Evolutionary conservation across 2,113 vertebrate genomes (phyloP).

Genomic region (Ursus arctos): DNA sequence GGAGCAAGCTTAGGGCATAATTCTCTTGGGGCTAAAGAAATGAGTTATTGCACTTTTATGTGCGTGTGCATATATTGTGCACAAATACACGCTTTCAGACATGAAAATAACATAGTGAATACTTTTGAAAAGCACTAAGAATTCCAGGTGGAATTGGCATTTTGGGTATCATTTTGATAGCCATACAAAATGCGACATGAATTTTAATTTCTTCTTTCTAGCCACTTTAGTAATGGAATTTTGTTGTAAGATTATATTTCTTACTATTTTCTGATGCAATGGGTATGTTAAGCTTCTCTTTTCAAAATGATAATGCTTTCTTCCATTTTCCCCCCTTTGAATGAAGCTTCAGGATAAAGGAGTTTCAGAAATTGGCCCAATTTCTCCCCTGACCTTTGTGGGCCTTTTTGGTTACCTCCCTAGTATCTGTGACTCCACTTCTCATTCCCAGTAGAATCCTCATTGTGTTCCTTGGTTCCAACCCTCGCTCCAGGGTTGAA

Average conservation of each 20-base stretch:
- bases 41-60: conserved; percentile 65
- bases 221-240: conserved; percentile 63
- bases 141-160: conserved; percentile 78
- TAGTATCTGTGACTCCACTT: background rate
- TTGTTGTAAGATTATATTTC: background rate
- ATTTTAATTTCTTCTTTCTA: conserved; percentile 76
- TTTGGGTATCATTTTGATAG: conserved; percentile 77
- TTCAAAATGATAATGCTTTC: background rate
- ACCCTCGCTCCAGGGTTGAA: background rate
- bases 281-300: background rate
- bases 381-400: background rate
- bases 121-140: conserved; percentile 82
- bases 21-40: conserved; percentile 78
- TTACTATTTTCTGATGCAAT: conserved; percentile 58
- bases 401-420: background rate
- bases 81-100: conserved; percentile 72
- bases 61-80: conserved; percentile 49
- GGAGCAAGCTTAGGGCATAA: conserved; percentile 83
- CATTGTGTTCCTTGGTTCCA: background rate
- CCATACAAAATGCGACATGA: conserved; percentile 73
- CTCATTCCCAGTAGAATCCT: background rate
- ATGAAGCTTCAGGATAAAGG: background rate
- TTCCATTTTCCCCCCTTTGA: background rate
- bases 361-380: background rate
- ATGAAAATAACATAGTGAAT: conserved; percentile 77